A percentile compares a stretch with the other conserved stretches of the same genome.
Conservation (phyloP, 2,797 vertebrate species). For the Scolopax bukidnonensis region DNA sequence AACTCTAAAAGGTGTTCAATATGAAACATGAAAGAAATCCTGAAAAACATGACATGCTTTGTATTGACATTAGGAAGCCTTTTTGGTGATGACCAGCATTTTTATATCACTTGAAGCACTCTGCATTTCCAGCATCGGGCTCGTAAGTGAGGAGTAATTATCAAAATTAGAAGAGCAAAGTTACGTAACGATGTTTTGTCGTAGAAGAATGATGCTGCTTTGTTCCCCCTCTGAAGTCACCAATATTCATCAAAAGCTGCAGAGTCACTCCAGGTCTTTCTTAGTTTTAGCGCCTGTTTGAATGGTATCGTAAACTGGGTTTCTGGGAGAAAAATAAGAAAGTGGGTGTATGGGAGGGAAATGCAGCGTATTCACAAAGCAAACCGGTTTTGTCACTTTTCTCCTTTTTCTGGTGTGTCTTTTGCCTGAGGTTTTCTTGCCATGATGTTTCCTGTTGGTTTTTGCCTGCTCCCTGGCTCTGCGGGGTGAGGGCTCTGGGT, state of each 20-base stretch:
- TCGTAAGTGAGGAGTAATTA: neutral
- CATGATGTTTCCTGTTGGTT: neutral
- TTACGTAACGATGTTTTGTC: neutral
- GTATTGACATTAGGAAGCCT: fast-evolving
- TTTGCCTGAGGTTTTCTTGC: no score
- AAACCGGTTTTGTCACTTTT: neutral
- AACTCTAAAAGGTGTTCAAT: no score
- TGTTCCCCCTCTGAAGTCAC: neutral
- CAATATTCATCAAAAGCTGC: neutral
- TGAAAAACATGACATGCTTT: neutral
- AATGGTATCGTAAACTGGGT: neutral
- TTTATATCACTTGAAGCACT: neutral
- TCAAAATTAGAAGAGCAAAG: neutral
- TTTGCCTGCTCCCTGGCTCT: no score
- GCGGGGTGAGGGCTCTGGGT: neutral
- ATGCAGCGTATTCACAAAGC: neutral
- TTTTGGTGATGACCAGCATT: neutral
- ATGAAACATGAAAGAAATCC: neutral
- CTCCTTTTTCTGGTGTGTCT: neutral
- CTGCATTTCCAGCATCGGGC: neutral
- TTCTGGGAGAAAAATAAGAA: neutral
- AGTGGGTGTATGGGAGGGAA: fast-evolving
- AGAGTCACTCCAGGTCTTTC: neutral
- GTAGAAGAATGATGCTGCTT: neutral
- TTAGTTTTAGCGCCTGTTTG: neutral